Evolutionary conservation across 53 echinoderm and acorn worm species (phyloP).

Genomic region (Crossaster papposus): DNA sequence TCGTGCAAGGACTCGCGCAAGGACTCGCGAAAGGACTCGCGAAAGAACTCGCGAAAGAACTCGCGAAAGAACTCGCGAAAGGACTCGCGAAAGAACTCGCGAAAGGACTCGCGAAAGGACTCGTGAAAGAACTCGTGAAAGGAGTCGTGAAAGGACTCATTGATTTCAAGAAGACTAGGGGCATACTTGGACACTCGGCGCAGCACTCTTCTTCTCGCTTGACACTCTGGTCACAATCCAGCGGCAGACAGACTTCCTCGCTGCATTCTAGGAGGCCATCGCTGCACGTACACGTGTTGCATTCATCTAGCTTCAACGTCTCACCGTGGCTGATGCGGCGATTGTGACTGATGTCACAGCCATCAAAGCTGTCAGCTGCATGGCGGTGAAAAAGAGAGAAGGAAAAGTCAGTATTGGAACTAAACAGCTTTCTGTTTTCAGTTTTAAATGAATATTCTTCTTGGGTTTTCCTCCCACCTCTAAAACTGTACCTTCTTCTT

Average conservation of each 20-base stretch:
- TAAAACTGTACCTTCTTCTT: too few relatives aligned
- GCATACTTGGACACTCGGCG: slow-evolving; percentile 27
- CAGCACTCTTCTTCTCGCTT: slow-evolving; percentile 44
- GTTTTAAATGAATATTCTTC: too few relatives aligned
- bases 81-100: too few relatives aligned
- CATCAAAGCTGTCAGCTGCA: not conserved
- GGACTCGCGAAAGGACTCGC: too few relatives aligned
- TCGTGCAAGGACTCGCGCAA: too few relatives aligned
- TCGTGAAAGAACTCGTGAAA: too few relatives aligned
- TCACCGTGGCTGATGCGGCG: slow-evolving; percentile 40
- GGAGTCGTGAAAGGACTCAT: too few relatives aligned
- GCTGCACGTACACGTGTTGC: slow-evolving; percentile 39
- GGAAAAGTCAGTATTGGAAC: not conserved
- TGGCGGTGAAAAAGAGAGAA: not conserved
- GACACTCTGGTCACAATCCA: slow-evolving; percentile 15
- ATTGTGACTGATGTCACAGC: slow-evolving; percentile 9
- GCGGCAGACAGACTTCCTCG: slow-evolving; percentile 13
- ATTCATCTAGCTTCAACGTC: slow-evolving; percentile 22
- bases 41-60: too few relatives aligned
- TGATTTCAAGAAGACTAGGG: too few relatives aligned
- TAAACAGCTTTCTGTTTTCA: not conserved
- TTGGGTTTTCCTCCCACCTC: too few relatives aligned
- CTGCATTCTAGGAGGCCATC: slow-evolving; percentile 6
- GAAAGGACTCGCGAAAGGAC: too few relatives aligned
- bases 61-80: too few relatives aligned